A percentile compares a stretch with the other conserved stretches of the same genome.
Evolutionary conservation across 2,797 vertebrate species (phyloP).

Genomic region (Acanthurus tractus): DNA sequence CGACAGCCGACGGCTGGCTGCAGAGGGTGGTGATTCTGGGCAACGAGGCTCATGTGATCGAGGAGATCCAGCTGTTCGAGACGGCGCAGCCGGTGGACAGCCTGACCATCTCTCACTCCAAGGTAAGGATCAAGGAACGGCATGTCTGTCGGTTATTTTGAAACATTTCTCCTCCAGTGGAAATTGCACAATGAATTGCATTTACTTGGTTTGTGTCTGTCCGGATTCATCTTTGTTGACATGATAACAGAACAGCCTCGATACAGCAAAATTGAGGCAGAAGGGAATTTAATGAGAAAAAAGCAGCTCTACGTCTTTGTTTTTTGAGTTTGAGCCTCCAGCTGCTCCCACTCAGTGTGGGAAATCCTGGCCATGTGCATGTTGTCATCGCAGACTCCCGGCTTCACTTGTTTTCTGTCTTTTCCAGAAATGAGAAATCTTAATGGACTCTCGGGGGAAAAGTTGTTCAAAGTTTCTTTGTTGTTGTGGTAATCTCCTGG

Average conservation of each 20-base stretch:
- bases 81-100: constrained; percentile 90
- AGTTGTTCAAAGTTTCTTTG: constrained; percentile 12
- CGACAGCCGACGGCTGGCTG: constrained; percentile 92
- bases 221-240: not conserved
- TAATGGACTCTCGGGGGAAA: constrained; percentile 29
- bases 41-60: constrained; percentile 89
- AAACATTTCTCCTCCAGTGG: not conserved
- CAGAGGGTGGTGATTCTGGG: constrained; percentile 92
- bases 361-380: not conserved
- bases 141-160: not conserved
- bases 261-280: constrained; percentile 4
- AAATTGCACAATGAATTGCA: not conserved
- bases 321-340: constrained; percentile 29
- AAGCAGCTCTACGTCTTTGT: not conserved
- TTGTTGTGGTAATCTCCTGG: constrained; percentile 15
- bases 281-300: constrained; percentile 18
- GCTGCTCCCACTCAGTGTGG: constrained; percentile 15
- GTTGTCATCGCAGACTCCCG: not conserved
- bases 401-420: constrained; percentile 21
- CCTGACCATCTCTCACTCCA: constrained; percentile 90
- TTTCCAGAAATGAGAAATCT: constrained; percentile 6
- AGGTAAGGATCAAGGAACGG: constrained; percentile 80
- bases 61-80: constrained; percentile 96
- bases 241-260: constrained; percentile 12
- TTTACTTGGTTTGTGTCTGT: not conserved